Base-by-base conservation (phyloP, 92 coral and sea anemone species). In the Epizoanthus ramosus region DNA sequence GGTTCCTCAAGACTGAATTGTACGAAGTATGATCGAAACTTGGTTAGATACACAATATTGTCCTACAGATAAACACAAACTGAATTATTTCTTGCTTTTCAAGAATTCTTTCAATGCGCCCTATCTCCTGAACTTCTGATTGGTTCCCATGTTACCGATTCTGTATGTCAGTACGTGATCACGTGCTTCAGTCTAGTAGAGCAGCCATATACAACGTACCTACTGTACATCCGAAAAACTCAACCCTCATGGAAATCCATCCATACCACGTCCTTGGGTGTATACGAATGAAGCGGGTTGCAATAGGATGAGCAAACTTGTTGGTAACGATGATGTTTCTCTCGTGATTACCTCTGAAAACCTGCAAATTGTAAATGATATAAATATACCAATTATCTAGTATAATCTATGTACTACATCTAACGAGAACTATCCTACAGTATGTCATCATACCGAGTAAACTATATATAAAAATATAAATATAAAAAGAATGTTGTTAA, bases 291-390 rank as follows among this genome's bases (percentile, higher is more conserved):
- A 86, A 92, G 45, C 98, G 92, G 12, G 87, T 86, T 25, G 80
- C 85, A 54, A 92, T 64, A 37, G 89, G 81, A 3, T 70, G 87
- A 19, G 21, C 75, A 75, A 94, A 91, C 17, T 83, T 75, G 54
- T 94, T 89, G 31, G 90, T 86, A 31, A 94, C 96, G 3, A 89
- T 75, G 37, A 91, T 89, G 80, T 79, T 81, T 15, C 85, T 89
- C 41, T 94, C 98, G 67, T 73, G 91, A 87, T 94, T 94, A 24
- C 92, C 98, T 47, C 61, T 88, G 88, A 94, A 94, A 18, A 90
- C 45, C 98, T 94, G 63, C 54, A 47, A 17, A 60, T 0, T 72
- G 4, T 63, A n/a, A 58, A 8, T 28, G 16, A 79, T 74, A 75
- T 6, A 53, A 22, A n/a, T 28, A 33, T 33, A 4, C 2, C 3